Percentiles rank a stretch among this genome's conserved stretches.
Conservation (phyloP, 2,113 vertebrate species). For the Campylorhamphus procurvoides region DNA sequence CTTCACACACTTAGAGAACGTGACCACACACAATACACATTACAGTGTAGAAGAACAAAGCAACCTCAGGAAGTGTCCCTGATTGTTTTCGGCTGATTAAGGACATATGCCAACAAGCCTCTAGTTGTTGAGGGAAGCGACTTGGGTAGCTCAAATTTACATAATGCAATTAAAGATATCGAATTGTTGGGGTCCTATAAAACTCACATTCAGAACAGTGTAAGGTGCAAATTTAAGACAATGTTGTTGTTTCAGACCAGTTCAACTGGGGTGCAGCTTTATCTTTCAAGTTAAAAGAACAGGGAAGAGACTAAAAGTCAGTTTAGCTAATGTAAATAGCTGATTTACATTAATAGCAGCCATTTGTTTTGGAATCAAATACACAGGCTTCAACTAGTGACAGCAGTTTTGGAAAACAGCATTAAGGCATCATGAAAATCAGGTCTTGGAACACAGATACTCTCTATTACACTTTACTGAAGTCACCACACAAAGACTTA, state of each 20-base stretch:
- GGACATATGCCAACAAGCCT: constrained; percentile 54
- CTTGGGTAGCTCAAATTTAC: constrained; percentile 27
- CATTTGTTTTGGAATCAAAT: not conserved
- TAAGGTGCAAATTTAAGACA: not conserved
- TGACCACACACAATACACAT: constrained; percentile 40
- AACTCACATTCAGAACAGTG: not conserved
- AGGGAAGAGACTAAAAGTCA: not conserved
- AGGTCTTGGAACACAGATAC: not conserved
- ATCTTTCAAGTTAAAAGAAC: not conserved
- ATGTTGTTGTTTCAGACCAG: not conserved
- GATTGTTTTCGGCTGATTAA: constrained; percentile 52
- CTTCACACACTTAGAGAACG: constrained; percentile 38
- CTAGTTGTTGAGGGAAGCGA: constrained; percentile 7
- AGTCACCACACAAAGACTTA: not conserved
- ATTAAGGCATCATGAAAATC: not conserved
- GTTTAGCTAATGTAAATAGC: not conserved
- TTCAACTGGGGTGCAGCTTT: constrained; percentile 19
- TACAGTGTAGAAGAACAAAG: constrained; percentile 27
- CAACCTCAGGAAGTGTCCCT: constrained; percentile 29
- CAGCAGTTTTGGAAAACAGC: not conserved
- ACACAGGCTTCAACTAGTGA: not conserved
- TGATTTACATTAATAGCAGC: not conserved
- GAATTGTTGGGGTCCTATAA: not conserved
- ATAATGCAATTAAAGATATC: not conserved
- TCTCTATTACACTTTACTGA: not conserved